These are phyloP conservation scores for Megaceryle alcyon DNA, from an alignment of 2,797 vertebrate species.

Conservation along the genomic window DNA sequence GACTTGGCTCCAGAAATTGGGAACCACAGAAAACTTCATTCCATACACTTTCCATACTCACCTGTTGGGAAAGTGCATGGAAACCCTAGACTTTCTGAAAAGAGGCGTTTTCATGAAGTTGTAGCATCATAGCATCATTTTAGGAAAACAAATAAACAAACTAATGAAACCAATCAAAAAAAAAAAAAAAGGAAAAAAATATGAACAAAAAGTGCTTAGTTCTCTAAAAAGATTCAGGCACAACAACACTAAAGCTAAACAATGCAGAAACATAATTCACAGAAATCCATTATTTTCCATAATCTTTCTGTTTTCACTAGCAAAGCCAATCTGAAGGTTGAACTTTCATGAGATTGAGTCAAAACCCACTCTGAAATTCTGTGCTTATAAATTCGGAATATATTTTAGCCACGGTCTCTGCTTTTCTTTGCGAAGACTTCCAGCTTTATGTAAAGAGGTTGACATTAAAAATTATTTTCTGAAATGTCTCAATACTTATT, in stretches of 20 bases:
- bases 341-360: neutral
- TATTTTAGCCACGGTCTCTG: neutral
- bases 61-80: neutral
- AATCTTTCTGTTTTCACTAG: neutral
- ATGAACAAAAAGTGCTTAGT: rapidly evolving
- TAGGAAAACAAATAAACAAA: neutral
- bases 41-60: rapidly evolving
- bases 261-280: neutral
- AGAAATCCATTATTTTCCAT: neutral
- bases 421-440: neutral
- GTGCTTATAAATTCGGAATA: neutral
- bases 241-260: neutral
- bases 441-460: neutral
- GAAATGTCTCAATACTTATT: slow-evolving; percentile 23
- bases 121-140: neutral
- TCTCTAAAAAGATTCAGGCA: neutral
- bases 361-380: neutral
- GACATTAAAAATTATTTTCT: slow-evolving; percentile 15
- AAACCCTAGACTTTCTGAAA: neutral
- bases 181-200: too few species aligned
- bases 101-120: neutral
- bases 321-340: neutral
- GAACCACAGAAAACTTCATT: neutral
- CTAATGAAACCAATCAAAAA: too few species aligned
- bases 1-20: neutral